Evolutionary conservation across 2,888 invertebrate genomes (phyloP).

Genomic region (Drosophila emarginata): DNA sequence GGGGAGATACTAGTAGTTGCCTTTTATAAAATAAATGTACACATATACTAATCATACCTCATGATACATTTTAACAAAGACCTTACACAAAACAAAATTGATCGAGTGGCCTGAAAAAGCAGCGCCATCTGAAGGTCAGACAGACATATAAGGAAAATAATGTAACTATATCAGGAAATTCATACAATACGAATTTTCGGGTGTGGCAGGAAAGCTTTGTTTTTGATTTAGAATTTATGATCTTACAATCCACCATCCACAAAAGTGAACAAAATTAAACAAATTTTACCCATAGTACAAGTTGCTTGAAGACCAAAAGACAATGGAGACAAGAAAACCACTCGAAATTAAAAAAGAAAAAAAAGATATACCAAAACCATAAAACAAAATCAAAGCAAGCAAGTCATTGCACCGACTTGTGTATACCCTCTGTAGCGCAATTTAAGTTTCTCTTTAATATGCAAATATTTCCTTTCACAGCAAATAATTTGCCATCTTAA

Average conservation of each 20-base stretch:
- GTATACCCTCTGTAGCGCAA: too few species aligned
- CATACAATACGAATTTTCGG: background rate
- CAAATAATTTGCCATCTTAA: too few species aligned
- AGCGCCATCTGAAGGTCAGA: background rate
- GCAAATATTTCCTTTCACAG: too few species aligned
- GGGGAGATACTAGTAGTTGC: background rate
- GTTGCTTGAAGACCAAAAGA: background rate
- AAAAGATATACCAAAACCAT: background rate
- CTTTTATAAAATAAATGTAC: background rate
- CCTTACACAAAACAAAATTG: background rate
- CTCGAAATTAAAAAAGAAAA: background rate
- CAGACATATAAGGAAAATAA: background rate
- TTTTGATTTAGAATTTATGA: too few species aligned
- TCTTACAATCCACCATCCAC: too few species aligned
- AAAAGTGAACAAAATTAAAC: background rate
- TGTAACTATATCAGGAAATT: background rate
- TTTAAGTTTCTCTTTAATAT: too few species aligned
- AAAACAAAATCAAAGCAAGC: too few species aligned
- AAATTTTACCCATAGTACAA: background rate
- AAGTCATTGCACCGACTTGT: too few species aligned
- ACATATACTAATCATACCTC: background rate
- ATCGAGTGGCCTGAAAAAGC: background rate
- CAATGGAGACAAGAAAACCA: background rate
- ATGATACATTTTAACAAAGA: slow-evolving; percentile 3
- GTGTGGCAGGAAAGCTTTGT: background rate